Evolutionary conservation across 2,113 vertebrate genomes (phyloP), one percentile per base, ranked within the genome.

Genomic region (Puma concolor): DNA sequence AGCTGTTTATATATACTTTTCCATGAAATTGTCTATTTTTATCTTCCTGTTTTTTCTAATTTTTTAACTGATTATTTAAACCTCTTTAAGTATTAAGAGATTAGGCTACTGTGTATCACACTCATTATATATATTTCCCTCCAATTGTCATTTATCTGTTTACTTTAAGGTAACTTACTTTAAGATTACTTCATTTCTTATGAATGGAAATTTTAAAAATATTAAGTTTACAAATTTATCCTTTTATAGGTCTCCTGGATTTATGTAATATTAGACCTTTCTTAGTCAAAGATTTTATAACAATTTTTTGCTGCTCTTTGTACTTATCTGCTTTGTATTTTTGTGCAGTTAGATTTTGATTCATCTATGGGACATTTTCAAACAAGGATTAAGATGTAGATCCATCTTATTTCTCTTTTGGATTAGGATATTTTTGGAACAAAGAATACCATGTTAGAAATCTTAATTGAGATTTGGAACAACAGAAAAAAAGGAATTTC

Each of bases 391-490:
- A 84, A 85, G 33, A 71, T 80, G 91, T 7, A 48, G 27, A 76
- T 95, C 19, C 48, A 85, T 84, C 25, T 83, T 79, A 10, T 72
- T 87, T 82, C 12, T 82, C 84, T 95, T 92, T 82, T 71, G 23
- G 41, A 93, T 91, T 96, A 82, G 72, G 10, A 16, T 94, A 86
- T 80, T 92, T 98, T 95, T 94, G 13, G 90, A 96, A 95, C 88
- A 96, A 80, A 31, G 63, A 81, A 23, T 44, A 64, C 83, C n/a
- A 76, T 95, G 74, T 97, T 96, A 72, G 44, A 98, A 98, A 97
- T 97, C 94, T 92, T 98, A 97, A 97, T 97, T 98, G 94, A 94
- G 92, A 96, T 96, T 97, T 97, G 87, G 85, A 90, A 94, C 72
- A 97, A 77, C 64, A 92, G 74, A 77, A 48, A 89, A 92, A 85